phyloP scores from a whole-genome alignment of 2,113 vertebrate genomes.

The Rhodinocichla rosea region DNA sequence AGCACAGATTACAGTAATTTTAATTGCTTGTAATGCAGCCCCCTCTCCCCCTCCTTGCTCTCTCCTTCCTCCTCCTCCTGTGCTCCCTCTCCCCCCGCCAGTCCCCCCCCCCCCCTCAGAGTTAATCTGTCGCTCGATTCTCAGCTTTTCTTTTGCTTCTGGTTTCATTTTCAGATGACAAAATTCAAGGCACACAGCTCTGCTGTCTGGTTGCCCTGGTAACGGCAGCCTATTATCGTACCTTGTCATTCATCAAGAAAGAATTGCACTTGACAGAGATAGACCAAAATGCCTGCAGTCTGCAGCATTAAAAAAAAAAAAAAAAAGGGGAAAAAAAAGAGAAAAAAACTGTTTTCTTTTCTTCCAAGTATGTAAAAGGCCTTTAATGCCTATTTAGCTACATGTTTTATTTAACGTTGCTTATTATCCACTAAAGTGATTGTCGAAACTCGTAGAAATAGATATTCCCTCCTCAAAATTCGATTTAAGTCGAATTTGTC shows the following conservation, averaged over 20 bases:
- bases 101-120: background rate
- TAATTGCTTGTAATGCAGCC: constrained; percentile 72
- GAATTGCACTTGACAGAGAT: constrained; percentile 88
- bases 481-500: constrained; percentile 58
- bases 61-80: background rate
- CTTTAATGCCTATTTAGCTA: constrained; percentile 74
- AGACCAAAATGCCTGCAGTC: constrained; percentile 81
- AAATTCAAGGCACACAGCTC: constrained; percentile 87
- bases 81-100: background rate
- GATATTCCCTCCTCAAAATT: constrained; percentile 51
- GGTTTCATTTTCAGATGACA: constrained; percentile 91
- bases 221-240: constrained; percentile 96
- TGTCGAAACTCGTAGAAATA: constrained; percentile 54
- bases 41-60: constrained; percentile 9
- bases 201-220: constrained; percentile 95
- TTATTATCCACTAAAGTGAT: constrained; percentile 68
- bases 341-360: constrained; percentile 68
- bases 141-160: constrained; percentile 83
- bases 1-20: constrained; percentile 52
- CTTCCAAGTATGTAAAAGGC: constrained; percentile 72
- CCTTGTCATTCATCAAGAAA: constrained; percentile 99
- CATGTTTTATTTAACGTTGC: constrained; percentile 71
- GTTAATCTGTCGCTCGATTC: constrained; percentile 81
- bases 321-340: background rate
- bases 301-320: constrained; percentile 50